Percentiles rank a stretch among this genome's conserved stretches.
Evolutionary conservation across 92 coral and sea anemone genomes (phyloP).

Genomic region (Blastomussa wellsi): DNA sequence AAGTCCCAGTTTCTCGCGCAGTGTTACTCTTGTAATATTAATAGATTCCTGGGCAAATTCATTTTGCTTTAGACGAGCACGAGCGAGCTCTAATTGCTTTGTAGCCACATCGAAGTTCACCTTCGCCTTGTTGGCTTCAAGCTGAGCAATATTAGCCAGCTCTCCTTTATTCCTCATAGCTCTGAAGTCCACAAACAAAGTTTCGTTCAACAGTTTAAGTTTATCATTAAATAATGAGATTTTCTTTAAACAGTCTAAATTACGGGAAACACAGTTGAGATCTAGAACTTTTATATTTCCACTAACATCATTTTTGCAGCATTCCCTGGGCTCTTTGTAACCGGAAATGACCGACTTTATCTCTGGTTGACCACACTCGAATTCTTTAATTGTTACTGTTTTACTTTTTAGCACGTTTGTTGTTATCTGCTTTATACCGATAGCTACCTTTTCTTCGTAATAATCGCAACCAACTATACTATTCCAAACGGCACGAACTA

Average conservation of each 20-base stretch:
- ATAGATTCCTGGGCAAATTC: slow-evolving; percentile 37
- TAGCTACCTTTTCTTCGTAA: background rate
- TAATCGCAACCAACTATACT: background rate
- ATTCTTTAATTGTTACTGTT: background rate
- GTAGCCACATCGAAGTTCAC: slow-evolving; percentile 41
- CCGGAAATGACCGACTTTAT: slow-evolving; percentile 3
- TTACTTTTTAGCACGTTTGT: background rate
- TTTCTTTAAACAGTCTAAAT: background rate
- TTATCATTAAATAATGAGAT: background rate
- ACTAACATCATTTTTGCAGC: slow-evolving; percentile 8
- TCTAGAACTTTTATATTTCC: slow-evolving; percentile 24
- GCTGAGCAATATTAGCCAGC: slow-evolving; percentile 22
- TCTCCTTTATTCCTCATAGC: slow-evolving; percentile 28
- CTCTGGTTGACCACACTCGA: slow-evolving; percentile 7
- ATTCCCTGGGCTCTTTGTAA: slow-evolving; percentile 14
- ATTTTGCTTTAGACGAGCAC: slow-evolving; percentile 48
- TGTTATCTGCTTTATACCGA: background rate
- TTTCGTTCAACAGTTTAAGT: background rate
- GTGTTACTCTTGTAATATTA: slow-evolving; percentile 21
- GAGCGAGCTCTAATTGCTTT: slow-evolving; percentile 42
- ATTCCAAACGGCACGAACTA: background rate
- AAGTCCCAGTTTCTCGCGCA: slow-evolving; percentile 53
- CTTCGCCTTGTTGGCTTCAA: slow-evolving; percentile 51
- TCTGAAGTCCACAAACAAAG: slow-evolving; percentile 23
- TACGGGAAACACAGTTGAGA: slow-evolving; percentile 37